A percentile compares a stretch with the other conserved stretches of the same genome.
Evolutionary conservation across 2,888 invertebrate species (phyloP).

Genomic region (Trisateles emortualis): DNA sequence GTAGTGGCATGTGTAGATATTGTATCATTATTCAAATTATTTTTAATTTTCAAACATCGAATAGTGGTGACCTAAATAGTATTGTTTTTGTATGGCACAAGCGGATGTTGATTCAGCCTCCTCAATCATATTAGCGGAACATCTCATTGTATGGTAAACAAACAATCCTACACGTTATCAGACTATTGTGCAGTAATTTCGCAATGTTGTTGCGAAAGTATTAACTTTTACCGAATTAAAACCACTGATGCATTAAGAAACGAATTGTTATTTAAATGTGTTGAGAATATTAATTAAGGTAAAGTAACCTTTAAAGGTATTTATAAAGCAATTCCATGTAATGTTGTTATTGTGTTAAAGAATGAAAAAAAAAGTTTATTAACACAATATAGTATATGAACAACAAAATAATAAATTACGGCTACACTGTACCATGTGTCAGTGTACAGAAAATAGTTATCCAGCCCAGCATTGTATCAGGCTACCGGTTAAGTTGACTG

Average conservation of each 20-base stretch:
- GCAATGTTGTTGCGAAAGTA: constrained; percentile 46
- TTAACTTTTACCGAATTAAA: constrained; percentile 57
- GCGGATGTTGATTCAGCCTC: constrained; percentile 46
- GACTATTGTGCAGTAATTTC: constrained; percentile 54
- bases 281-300: not conserved
- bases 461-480: too few relatives aligned
- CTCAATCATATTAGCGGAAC: constrained; percentile 65
- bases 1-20: too few relatives aligned
- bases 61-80: constrained; percentile 21
- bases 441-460: too few relatives aligned
- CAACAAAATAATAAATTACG: too few relatives aligned
- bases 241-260: constrained; percentile 26
- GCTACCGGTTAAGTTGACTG: too few relatives aligned
- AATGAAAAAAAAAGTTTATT: too few relatives aligned
- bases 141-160: constrained; percentile 76
- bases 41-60: not conserved
- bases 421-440: too few relatives aligned
- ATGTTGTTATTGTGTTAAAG: too few relatives aligned
- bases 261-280: constrained; percentile 17
- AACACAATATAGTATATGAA: too few relatives aligned
- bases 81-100: constrained; percentile 27
- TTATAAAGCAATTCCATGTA: too few relatives aligned
- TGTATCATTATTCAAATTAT: not conserved
- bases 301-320: not conserved
- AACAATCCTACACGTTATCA: constrained; percentile 48